Evolutionary conservation across 2,113 vertebrate genomes (phyloP), one percentile per base, ranked within the genome.

Genomic region (Ammodramus savannarum): DNA sequence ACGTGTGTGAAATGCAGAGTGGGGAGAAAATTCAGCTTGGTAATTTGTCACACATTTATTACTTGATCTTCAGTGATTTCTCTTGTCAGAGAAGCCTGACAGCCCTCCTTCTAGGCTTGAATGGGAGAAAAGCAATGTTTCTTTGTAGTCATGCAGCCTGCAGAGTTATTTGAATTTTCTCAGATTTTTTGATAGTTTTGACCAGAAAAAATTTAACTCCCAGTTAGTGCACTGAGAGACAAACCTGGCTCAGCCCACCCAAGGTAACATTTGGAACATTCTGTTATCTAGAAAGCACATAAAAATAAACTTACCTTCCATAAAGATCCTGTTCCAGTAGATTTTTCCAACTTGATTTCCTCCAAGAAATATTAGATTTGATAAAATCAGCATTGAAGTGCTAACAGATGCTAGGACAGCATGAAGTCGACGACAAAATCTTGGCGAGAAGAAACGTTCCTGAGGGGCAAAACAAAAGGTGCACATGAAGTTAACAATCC

Each of bases 291-390:
- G 22, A 91, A 94, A 95, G 68, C 31, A 93, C 38, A 54, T 52
- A 79, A 82, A 96, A 87, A 89, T 66, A 85, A 83, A 91, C 96
- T 96, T 96, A 98, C 99, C 99, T 98, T 99, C 98, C 77, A 99
- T 32, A 96, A 99, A 99, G 91, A 99, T 98, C 77, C 99, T 98
- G 86, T 98, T 98, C 99, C 99, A 99, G 97, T 99, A 99, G 95
- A 99, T 98, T 95, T 96, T 98, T 67, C 99, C 99, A 41, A 99
- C 97, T 6, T 99, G 98, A 93, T 95, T 98, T 71, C 99, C 99
- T 54, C 99, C 99, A 3, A 99, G 98, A 97, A 99, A 99, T 85
- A 99, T 98, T 83, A 99, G 98, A 97, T 99, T 99, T 96, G 99
- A 99, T 87, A 99, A 98, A 98, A 99, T 99, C 97, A 99, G 97